Evolutionary conservation across 2,888 invertebrate species (phyloP).

Genomic region (Limnephilus rhombicus): DNA sequence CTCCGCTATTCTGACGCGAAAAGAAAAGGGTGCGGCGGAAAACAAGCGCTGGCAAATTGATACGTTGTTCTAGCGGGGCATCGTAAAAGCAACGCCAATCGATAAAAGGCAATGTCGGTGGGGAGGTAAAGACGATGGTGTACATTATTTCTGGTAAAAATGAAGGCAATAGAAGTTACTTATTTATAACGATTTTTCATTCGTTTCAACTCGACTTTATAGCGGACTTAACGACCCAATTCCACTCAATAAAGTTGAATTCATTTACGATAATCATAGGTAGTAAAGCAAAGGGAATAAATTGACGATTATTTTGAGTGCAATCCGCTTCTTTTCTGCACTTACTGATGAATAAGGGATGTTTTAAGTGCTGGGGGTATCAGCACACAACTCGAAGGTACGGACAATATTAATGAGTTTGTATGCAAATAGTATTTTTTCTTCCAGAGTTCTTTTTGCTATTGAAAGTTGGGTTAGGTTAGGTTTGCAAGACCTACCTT

Average conservation of each 20-base stretch:
- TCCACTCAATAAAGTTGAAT: neutral
- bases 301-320: too few relatives aligned
- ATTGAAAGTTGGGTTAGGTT: neutral
- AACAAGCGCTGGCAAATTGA: slow-evolving; percentile 17
- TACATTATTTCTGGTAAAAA: neutral
- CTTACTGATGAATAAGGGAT: neutral
- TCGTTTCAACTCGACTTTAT: neutral
- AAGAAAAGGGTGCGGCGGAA: neutral
- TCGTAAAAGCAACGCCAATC: neutral
- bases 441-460: too few relatives aligned
- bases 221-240: neutral
- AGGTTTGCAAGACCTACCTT: neutral
- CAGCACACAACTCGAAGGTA: too few relatives aligned
- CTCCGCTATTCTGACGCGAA: slow-evolving; percentile 28
- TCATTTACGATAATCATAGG: neutral
- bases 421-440: too few relatives aligned
- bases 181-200: neutral
- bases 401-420: too few relatives aligned
- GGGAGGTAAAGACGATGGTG: neutral
- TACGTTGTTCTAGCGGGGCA: slow-evolving; percentile 3
- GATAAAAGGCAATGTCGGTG: neutral
- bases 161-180: neutral
- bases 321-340: neutral
- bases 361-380: neutral
- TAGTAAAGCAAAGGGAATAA: too few relatives aligned